Percentiles rank a stretch among this genome's conserved stretches.
phyloP scores from a whole-genome alignment of 1,140 invertebrate genomes.

The Rhopalosiphum maidis region DNA sequence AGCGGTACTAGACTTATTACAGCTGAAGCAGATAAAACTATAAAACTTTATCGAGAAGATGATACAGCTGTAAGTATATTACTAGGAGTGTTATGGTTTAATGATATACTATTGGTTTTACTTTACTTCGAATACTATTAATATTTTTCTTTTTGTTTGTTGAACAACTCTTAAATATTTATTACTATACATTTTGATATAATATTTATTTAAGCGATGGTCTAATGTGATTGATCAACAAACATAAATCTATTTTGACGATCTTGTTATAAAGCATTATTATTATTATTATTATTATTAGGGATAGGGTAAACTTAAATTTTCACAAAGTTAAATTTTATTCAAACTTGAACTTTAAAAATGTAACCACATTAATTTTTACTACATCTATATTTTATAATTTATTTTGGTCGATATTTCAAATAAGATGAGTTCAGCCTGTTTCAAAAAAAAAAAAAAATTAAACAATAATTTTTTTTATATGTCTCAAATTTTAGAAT shows the following conservation, averaged over 20 bases:
- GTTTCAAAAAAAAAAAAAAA: not conserved
- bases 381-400: too few relatives aligned
- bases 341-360: too few relatives aligned
- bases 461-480: too few relatives aligned
- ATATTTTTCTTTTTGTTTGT: not conserved
- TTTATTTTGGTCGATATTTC: not conserved
- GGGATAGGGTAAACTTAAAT: too few relatives aligned
- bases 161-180: not conserved
- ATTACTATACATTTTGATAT: not conserved
- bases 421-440: not conserved
- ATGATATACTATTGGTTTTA: not conserved
- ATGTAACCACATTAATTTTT: too few relatives aligned
- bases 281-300: not conserved
- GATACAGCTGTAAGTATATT: constrained; percentile 78
- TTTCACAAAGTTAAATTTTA: too few relatives aligned
- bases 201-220: not conserved
- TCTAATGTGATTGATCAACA: not conserved
- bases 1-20: constrained; percentile 93
- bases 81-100: not conserved
- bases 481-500: not conserved
- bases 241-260: not conserved
- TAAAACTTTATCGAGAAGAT: constrained; percentile 99
- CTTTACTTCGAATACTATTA: not conserved
- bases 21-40: constrained; percentile 98
- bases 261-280: not conserved